These are phyloP conservation scores for Athalia circularis DNA, from an alignment of 2,888 invertebrate genomes.

Conservation along the genomic window DNA sequence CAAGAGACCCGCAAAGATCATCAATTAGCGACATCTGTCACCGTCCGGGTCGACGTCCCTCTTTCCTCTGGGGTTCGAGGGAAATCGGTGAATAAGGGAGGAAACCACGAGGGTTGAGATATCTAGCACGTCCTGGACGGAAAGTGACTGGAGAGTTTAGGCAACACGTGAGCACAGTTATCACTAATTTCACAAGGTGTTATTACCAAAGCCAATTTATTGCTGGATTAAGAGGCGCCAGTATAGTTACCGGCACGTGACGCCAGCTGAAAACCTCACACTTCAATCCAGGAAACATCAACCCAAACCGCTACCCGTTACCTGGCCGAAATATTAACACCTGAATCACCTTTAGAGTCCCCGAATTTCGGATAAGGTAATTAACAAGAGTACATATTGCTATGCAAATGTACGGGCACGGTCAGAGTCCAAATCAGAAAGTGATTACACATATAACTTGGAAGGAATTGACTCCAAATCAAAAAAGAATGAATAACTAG, in stretches of 20 bases:
- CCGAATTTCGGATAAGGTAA: background rate
- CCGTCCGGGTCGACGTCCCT: slow-evolving; percentile 54
- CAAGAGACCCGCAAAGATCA: slow-evolving; percentile 19
- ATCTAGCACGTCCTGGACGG: slow-evolving; percentile 11
- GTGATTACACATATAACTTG: no score
- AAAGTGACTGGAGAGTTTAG: slow-evolving; percentile 56
- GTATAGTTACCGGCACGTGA: slow-evolving; percentile 36
- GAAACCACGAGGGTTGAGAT: background rate
- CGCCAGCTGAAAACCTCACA: background rate
- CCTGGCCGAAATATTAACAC: background rate
- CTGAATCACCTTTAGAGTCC: background rate
- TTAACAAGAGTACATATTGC: background rate
- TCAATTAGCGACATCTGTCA: slow-evolving; percentile 44
- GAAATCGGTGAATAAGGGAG: background rate
- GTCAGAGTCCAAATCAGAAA: no score
- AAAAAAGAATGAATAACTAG: no score
- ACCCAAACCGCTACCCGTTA: slow-evolving; percentile 2
- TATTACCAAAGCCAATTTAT: slow-evolving; percentile 60
- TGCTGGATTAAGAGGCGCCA: slow-evolving; percentile 54
- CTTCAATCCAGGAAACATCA: slow-evolving; percentile 23
- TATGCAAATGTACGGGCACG: no score
- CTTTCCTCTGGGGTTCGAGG: slow-evolving; percentile 3
- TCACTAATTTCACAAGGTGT: slow-evolving; percentile 61
- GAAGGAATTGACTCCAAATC: no score
- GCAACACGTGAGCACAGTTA: slow-evolving; percentile 62